Base-by-base conservation (phyloP, 2,888 invertebrate species). In the Drosophila rellima region DNA sequence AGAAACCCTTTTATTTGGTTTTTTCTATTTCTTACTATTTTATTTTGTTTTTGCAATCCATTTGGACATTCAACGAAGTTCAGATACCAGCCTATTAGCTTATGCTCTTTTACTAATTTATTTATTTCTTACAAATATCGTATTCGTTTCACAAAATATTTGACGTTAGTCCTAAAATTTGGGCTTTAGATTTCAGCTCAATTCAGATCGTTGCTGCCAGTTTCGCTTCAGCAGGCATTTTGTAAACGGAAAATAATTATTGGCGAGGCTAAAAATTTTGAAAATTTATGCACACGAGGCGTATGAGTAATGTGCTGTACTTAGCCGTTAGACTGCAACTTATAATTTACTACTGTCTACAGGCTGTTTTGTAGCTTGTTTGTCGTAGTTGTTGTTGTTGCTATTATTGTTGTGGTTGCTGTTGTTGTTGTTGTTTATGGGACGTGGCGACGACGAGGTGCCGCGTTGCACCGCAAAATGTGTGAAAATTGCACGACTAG, bases 211-310 rank as follows among this genome's bases (percentile, higher is more conserved):
- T 31, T 55, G 18, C 26, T 17, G 56, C 17, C 29, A 13, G 18
- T 40, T 57, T 39, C 0, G 31, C 20, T 76, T 67, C 60, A 80
- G 70, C 69, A 63, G 72, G 51, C 84, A 88, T 74, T 83, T 83
- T 83, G 83, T 83, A 83, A 83, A 77, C 83, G 83, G 83, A 83
- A 83, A 88, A 86, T 83, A 83, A 83, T 83, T 83, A 83, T 83
- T 67, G 59, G 50, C 35, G 13, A 48, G 65, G 74, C 76, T 66
- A 59, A 64, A 54, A 60, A 60, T 59, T 26, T 18, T 37, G 33
- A 67, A 83, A 88, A 88, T 80, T 77, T 88, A 83, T 83, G 89
- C 80, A 78, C 73, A 74, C 69, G 67, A 72, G 84, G 81, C 83
- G 78, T 83, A 77, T 83, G 83, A 83, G 83, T 83, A 83, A 83